Conservation (phyloP, 2,113 vertebrate species). For the Macaca mulatta region DNA sequence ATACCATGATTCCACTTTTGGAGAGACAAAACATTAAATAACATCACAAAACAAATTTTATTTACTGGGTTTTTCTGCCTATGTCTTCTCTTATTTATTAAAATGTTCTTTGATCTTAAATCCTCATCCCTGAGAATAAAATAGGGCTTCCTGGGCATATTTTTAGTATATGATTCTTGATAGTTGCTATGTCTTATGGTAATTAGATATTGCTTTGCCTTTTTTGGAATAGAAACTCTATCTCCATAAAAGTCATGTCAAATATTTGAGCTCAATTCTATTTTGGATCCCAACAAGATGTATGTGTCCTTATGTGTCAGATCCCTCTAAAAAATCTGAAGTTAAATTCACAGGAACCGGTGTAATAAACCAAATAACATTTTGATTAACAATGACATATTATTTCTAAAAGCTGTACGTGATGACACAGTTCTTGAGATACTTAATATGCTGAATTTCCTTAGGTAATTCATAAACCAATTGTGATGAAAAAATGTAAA, state of each 20-base stretch:
- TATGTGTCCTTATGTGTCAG: background rate
- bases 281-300: constrained; percentile 47
- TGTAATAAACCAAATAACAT: background rate
- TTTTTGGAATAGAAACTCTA: constrained; percentile 14
- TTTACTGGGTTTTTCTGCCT: background rate
- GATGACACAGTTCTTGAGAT: background rate
- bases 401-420: background rate
- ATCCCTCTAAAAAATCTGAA: background rate
- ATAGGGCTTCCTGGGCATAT: background rate
- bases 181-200: background rate
- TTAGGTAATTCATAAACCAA: background rate
- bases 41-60: background rate
- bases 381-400: background rate
- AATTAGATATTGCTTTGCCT: background rate
- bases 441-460: background rate
- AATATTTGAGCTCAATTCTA: constrained; percentile 36
- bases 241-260: background rate
- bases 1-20: background rate
- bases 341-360: background rate
- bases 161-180: background rate
- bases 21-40: background rate
- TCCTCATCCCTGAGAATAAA: background rate
- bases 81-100: background rate
- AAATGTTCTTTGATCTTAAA: background rate
- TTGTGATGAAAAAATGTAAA: background rate